Conservation (phyloP, 2,113 vertebrate genomes). For the Nicator chloris region DNA sequence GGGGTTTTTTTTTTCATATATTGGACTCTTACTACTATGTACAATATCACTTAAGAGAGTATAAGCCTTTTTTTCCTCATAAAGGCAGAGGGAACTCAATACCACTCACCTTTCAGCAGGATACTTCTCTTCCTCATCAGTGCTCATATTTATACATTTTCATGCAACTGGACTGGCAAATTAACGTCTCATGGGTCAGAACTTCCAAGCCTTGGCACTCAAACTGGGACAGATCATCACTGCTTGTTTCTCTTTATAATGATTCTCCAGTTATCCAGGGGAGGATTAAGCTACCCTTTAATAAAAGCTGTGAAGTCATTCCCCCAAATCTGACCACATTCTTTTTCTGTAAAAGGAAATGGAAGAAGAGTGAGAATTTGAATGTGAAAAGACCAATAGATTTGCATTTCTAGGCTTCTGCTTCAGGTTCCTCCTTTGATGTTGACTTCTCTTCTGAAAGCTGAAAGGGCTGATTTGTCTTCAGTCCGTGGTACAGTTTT, state of each 20-base stretch:
- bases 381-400: constrained; percentile 15
- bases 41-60: neutral
- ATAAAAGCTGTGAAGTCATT: constrained; percentile 15
- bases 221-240: neutral
- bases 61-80: neutral
- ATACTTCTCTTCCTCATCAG: neutral
- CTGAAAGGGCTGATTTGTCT: constrained; percentile 50
- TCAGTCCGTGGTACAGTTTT: neutral
- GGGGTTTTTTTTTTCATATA: neutral
- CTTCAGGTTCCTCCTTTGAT: constrained; percentile 5
- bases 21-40: neutral
- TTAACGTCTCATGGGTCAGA: neutral
- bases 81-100: neutral
- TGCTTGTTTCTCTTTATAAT: neutral
- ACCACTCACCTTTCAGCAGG: neutral
- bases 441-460: neutral
- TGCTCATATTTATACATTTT: neutral
- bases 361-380: constrained; percentile 11
- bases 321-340: neutral
- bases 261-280: neutral
- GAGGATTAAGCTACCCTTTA: neutral
- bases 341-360: constrained; percentile 11
- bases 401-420: constrained; percentile 27
- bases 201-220: neutral
- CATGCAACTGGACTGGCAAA: neutral